A percentile compares a stretch with the other conserved stretches of the same genome.
phyloP scores from a whole-genome alignment of 2,113 vertebrate genomes.

The Crotalus horridus region DNA sequence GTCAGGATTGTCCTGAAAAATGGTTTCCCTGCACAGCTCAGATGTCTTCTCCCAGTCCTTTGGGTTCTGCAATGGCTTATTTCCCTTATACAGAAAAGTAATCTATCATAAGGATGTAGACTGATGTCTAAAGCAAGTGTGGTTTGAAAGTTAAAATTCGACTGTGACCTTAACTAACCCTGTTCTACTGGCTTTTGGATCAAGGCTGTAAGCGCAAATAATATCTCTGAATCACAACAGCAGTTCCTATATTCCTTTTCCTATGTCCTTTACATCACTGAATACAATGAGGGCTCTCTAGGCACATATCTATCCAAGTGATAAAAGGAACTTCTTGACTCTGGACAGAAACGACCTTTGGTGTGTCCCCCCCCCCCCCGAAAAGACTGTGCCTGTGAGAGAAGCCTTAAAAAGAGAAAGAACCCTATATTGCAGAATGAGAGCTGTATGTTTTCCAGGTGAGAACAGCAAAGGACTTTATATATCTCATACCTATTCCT shows the following conservation, averaged over 20 bases:
- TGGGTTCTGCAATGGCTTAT: background rate
- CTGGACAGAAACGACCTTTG: background rate
- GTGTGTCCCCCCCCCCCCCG: background rate
- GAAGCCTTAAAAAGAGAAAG: background rate
- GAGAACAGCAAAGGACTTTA: constrained; percentile 19
- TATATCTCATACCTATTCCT: constrained; percentile 87
- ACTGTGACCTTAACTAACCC: background rate
- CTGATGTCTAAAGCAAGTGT: background rate
- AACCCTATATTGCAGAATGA: background rate
- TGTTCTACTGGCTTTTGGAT: background rate
- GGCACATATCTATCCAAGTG: background rate
- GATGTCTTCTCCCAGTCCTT: background rate
- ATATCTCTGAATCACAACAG: background rate
- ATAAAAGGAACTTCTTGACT: background rate
- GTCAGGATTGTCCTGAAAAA: background rate
- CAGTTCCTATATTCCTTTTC: background rate
- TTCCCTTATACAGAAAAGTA: background rate
- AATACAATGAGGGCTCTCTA: background rate
- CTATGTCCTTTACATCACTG: background rate
- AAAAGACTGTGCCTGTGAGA: background rate
- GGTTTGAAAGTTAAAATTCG: background rate
- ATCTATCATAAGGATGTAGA: background rate
- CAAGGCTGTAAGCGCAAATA: background rate
- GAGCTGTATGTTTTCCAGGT: background rate
- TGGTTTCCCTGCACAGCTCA: background rate